Evolutionary conservation across 2,888 invertebrate genomes (phyloP), one percentile per base, ranked within the genome.

Genomic region (Entomobrya proxima): DNA sequence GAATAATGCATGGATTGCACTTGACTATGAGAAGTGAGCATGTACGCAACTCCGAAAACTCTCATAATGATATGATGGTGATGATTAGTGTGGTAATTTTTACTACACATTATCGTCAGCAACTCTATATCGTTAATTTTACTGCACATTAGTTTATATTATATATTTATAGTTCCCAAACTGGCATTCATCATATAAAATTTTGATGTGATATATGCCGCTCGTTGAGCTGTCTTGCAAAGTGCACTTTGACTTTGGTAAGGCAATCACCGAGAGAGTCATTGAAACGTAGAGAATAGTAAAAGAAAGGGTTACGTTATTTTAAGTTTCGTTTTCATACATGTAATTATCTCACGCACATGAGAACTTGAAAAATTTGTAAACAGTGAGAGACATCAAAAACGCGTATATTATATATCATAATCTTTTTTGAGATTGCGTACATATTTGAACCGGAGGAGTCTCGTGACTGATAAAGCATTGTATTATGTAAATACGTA

Each of bases 321-420:
- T 69, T 69, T 79, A 67, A 69, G 79, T 79, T 79, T 79, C 79
- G 55, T 79, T 79, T 69, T 78, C 50, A 35, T 69, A n/a, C n/a
- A 50, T 52, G 80, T 44, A 44, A 81, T 74, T 81, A 81, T 81
- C 80, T 81, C 80, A 81, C 80, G 80, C 80, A 81, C 72, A 72
- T 79, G 80, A 81, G 80, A 81, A 74, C 80, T 81, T 72, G 58
- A 81, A n/a, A n/a, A 74, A 55, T 79, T 79, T 27, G 78, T 78
- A 79, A 79, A 37, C 55, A 52, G 27, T 11, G 21, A 55, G 52
- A n/a, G 37, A 37, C 7, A 55, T 55, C 18, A 55, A 40, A 15
- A 69, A 40, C n/a, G n/a, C n/a, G n/a, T n/a, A n/a, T n/a, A 64
- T 30, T n/a, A 55, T 55, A n/a, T 21, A 55, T 27, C 55, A 11